Evolutionary conservation across 1,140 invertebrate species (phyloP).

Genomic region (Drosophila tropicalis): DNA sequence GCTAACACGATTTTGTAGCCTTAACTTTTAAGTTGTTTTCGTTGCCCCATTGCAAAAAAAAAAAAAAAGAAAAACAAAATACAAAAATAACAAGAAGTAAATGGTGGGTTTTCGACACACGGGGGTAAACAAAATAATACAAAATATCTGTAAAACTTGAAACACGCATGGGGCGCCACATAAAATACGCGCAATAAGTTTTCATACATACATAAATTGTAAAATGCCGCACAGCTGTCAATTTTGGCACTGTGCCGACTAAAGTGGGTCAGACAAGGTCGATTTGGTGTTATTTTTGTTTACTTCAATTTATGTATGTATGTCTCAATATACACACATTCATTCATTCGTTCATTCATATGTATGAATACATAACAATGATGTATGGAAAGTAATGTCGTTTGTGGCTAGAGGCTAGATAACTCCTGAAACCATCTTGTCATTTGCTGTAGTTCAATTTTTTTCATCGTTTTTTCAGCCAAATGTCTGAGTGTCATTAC

Average conservation of each 20-base stretch:
- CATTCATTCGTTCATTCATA: neutral
- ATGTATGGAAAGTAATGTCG: constrained; percentile 33
- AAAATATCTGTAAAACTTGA: constrained; percentile 42
- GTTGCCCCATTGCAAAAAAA: constrained; percentile 27
- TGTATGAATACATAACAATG: constrained; percentile 16
- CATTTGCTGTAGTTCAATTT: constrained; percentile 1
- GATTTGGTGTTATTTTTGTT: constrained; percentile 58
- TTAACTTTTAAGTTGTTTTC: constrained; percentile 24
- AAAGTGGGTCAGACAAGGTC: constrained; percentile 81
- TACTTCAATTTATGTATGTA: constrained; percentile 34
- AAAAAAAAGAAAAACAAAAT: neutral
- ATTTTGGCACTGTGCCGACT: constrained; percentile 70
- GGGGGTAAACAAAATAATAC: neutral
- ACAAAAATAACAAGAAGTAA: constrained; percentile 12
- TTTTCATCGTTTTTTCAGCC: neutral
- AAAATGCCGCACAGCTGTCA: constrained; percentile 77
- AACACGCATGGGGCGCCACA: constrained; percentile 58
- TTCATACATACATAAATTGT: constrained; percentile 62
- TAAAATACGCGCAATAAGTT: constrained; percentile 55
- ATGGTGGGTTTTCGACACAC: neutral
- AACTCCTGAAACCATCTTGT: constrained; percentile 31
- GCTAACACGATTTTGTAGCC: constrained; percentile 31
- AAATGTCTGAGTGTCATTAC: constrained; percentile 7
- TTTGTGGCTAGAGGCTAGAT: constrained; percentile 48
- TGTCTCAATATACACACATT: neutral